Evolutionary conservation across 35 echinoderm and acorn worm genomes (phyloP), one percentile per base, ranked within the genome.

Genomic region (Antedon bifida): DNA sequence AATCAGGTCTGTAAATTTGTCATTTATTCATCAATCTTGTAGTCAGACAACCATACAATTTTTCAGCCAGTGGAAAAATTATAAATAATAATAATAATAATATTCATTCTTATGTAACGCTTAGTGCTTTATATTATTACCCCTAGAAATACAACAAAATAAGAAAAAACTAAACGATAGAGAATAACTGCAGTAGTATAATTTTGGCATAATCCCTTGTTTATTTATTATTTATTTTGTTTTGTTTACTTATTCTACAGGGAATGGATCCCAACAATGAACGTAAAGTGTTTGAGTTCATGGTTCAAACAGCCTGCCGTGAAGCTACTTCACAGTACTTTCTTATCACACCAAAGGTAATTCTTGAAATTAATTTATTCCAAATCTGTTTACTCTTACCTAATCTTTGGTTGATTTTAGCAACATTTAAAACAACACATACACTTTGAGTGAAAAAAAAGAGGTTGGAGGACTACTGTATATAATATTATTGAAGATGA

Each of bases 261-360:
- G 95, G 95, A 30, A 99, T 99, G 95, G 95, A 99, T 76, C 91
- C 90, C 11, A 91, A 84, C 85, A 99, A 99, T 74, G 95, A 99
- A 32, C 89, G 95, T 73, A 89, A 88, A 78, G 95, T 99, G 30
- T 99, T 99, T 90, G 95, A 99, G 74, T 86, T 99, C 39, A 91
- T 99, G 5, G 95, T 99, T 19, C 79, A 87, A 77, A 99, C 95
- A 26, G 95, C 95, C 13, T 99, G 95, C 75, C 80, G 88, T 64
- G 95, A 99, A 46, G 88, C 90, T 64, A 99, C 95, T 21, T 93
- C 95, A 21, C 95, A 99, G 76, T 99, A 99, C 64, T 99, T 99
- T 75, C 90, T 99, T 0, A 99, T 99, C 75, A 99, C 95, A 46
- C 95, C 95, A 51, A 99, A 99, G 88, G 95, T 99, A 90, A 81